A percentile compares a stretch with the other conserved stretches of the same genome.
These are phyloP conservation scores for Schizopygopsis pylzovi DNA, from an alignment of 2,797 vertebrate genomes.

Conservation along the genomic window DNA sequence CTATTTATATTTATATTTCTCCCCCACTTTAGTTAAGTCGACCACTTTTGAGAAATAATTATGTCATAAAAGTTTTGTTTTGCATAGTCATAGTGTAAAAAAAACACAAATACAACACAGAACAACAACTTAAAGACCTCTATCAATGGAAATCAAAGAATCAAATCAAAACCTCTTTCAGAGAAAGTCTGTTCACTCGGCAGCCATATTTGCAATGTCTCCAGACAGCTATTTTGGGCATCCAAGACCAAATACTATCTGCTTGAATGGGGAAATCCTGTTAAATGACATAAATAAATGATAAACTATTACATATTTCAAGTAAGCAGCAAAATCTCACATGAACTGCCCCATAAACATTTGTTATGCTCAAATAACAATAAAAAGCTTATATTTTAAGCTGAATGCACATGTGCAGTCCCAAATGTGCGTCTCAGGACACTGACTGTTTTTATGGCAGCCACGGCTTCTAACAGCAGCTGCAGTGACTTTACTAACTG, in stretches of 20 bases:
- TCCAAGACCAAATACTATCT: background rate
- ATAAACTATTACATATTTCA: background rate
- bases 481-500: background rate
- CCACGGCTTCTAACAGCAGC: background rate
- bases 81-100: background rate
- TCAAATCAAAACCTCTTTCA: background rate
- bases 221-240: background rate
- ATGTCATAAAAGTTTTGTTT: background rate
- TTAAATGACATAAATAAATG: background rate
- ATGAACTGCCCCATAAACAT: background rate
- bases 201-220: background rate
- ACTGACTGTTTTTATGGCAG: background rate
- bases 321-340: background rate
- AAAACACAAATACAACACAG: background rate
- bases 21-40: background rate
- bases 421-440: background rate
- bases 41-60: background rate
- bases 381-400: background rate
- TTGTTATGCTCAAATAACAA: background rate
- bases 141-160: background rate
- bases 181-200: background rate
- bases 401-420: background rate
- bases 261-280: background rate
- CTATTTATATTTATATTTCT: too few species aligned
- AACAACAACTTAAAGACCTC: background rate